Base-by-base conservation (phyloP, 2,888 invertebrate species). In the Hyposoter didymator region DNA sequence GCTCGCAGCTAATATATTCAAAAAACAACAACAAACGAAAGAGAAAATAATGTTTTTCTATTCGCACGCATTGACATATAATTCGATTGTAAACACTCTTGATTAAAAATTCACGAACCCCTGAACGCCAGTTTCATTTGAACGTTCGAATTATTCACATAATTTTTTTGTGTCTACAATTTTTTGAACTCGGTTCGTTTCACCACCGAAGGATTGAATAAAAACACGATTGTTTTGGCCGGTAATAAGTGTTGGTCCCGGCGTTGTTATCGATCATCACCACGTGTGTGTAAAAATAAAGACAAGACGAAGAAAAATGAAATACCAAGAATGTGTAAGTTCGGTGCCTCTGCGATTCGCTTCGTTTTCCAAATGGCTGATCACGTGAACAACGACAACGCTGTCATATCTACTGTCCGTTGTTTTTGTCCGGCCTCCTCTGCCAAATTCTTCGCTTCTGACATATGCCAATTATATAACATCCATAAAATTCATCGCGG, bases 1-100 rank as follows among this genome's bases (percentile, higher is more conserved):
- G 79, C 85, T 83, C 81, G 80, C 84, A 84, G 79, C 74, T 78
- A 83, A 84, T 39, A 67, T 39, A 66, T 76, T 55, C 5, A 69
- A 52, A 22, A 10, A 55, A 22, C 17, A 3, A 59, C 28, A 52
- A 66, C 19, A 35, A 35, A 67, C 45, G 52, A 47, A 59, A 59
- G 28, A 39, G 59, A 28, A 55, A 59, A 66, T 83, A 78, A 78
- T 75, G 19, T 78, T 85, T 74, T 85, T 85, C 78, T 85, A 82
- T 82, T 85, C 78, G 84, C 72, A 81, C 70, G 74, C 69, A 75
- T 76, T 70, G 35, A 73, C 69, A 75, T 45, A 6, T 45, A 6
- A 52, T 85, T 85, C 64, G 70, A 78, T 55, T 74, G 55, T 78
- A 45, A 32, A 64, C 59, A 49, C 59, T 59, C 5, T 70, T 55